Evolutionary conservation across 2,113 vertebrate species (phyloP), one percentile per base, ranked within the genome.

Genomic region (Pogonocichla stellata): DNA sequence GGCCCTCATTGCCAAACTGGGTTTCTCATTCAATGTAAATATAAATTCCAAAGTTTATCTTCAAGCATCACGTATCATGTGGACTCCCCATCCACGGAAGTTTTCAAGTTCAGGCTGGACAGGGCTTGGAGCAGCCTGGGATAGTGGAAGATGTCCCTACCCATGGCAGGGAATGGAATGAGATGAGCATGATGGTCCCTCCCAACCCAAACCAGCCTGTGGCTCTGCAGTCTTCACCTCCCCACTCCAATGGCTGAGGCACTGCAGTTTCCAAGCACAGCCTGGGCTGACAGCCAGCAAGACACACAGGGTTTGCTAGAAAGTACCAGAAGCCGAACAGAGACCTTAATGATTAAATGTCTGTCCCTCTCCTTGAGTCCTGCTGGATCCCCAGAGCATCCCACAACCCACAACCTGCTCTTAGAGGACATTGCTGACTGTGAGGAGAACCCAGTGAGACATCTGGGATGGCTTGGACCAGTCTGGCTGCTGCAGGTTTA

Each of bases 381-480:
- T 33, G 40, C 45, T 6, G 60, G 26, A 50, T 15, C 15, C 25
- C 19, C 19, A 16, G 47, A 53, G 72, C 53, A 8, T 22, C 73
- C 31, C 72, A 31, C 23, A 60, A 2, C 71, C 9, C 80, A 26
- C 33, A 57, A 1, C n/a, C 43, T 3, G 6, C 58, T 42, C 34
- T 23, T 2, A 19, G 34, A 0, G 1, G 51, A 19, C 3, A 2
- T 5, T 5, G 3, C 12, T 17, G 4, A 36, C 57, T 2, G 4
- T 0, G 8, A 54, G 45, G 60, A 54, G 12, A 80, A 47, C 16
- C 12, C 51, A 34, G 6, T 0, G 3, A 45, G 29, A 40, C 23
- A 43, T 11, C 53, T 19, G 56, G 26, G 66, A 45, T 40, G 38
- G 36, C n/a, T 2, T 24, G 3, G 26, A 28, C 25, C 24, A 73